phyloP scores from a whole-genome alignment of 92 coral and sea anemone genomes.

The Bergia puertoricense region DNA sequence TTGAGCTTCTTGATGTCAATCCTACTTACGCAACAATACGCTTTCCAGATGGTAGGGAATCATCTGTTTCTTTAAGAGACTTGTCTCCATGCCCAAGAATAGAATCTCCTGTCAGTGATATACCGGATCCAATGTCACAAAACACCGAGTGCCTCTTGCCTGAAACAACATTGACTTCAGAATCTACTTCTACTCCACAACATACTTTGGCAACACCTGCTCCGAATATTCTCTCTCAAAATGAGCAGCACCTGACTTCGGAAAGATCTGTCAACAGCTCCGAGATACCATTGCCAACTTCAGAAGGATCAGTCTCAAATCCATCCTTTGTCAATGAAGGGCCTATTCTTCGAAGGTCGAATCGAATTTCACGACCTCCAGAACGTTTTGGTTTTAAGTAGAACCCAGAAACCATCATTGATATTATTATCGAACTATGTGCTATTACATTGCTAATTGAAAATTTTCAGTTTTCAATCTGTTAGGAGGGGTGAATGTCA shows the following conservation, averaged over 20 bases:
- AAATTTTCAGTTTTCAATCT: background rate
- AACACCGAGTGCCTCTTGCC: background rate
- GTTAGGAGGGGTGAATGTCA: background rate
- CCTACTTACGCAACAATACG: conserved; percentile 43
- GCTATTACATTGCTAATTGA: background rate
- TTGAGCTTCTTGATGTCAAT: conserved; percentile 44
- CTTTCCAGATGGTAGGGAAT: conserved; percentile 59
- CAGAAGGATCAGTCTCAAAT: background rate
- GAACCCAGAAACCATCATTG: background rate
- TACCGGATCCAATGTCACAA: background rate
- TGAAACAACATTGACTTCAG: background rate
- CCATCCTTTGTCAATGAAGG: background rate
- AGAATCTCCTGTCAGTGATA: background rate
- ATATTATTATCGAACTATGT: background rate
- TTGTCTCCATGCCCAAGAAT: conserved; percentile 50
- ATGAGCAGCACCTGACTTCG: background rate
- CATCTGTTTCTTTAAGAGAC: conserved; percentile 44
- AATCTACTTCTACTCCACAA: background rate
- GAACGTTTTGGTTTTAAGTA: background rate
- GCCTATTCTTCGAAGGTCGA: background rate
- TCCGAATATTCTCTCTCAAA: background rate
- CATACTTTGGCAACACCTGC: background rate
- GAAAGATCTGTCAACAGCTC: background rate
- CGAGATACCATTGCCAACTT: background rate
- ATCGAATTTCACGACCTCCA: background rate